Evolutionary conservation across 1,140 invertebrate genomes (phyloP).

Genomic region (Chelonus insularis): DNA sequence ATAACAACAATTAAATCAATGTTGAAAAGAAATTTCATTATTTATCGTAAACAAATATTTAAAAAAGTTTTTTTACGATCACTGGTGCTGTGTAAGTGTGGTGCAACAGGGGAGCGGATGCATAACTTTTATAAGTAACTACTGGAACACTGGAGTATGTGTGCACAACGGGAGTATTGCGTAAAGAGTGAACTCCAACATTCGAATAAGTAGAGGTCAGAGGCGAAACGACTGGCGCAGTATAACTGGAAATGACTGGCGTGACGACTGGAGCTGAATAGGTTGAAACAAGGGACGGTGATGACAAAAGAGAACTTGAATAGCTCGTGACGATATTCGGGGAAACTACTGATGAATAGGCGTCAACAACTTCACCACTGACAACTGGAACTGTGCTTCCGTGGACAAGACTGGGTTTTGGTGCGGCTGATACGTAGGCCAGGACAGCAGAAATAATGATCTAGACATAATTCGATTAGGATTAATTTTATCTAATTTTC

Average conservation of each 20-base stretch:
- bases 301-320: neutral
- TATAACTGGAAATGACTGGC: neutral
- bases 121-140: neutral
- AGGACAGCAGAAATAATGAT: neutral
- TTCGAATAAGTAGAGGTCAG: neutral
- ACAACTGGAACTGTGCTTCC: neutral
- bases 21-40: too few species aligned
- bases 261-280: neutral
- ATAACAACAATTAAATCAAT: too few species aligned
- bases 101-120: too few species aligned
- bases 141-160: neutral
- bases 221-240: neutral
- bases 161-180: neutral
- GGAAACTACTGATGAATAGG: neutral
- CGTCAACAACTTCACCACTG: neutral
- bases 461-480: neutral
- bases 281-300: constrained; percentile 2
- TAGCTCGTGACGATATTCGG: neutral
- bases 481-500: too few species aligned
- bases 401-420: neutral
- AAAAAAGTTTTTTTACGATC: too few species aligned
- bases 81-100: too few species aligned
- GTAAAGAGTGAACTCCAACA: neutral
- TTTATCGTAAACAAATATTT: too few species aligned
- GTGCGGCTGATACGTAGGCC: neutral